Base-by-base conservation (phyloP, 2,888 invertebrate genomes). In the Bembecia ichneumoniformis region DNA sequence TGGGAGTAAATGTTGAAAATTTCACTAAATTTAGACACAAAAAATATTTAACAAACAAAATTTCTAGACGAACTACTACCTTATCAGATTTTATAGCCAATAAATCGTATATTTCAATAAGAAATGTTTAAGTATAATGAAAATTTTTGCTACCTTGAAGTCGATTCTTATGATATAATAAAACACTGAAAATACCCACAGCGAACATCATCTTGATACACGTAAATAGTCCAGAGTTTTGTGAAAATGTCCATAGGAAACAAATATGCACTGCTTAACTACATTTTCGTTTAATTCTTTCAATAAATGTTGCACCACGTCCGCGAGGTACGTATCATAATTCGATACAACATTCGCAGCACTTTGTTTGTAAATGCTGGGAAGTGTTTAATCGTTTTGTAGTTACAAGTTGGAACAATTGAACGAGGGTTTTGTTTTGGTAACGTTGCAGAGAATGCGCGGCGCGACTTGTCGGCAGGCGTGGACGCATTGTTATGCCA, bases 381-480 rank as follows among this genome's bases (percentile, higher is more conserved):
- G 60, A 59, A 66, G 68, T 82, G 82, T 82, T 83, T 82, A 68
- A 66, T 77, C 77, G 78, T 82, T 82, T 78, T 82, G 79, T 77
- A 63, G 69, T 76, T 71, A 74, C 66, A 71, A 77, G 77, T 70
- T 64, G 64, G 67, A 83, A 84, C 84, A 83, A 86, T 82, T 67
- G 82, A 66, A 60, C 63, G 64, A 57, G 60, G 67, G 71, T 66
- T 70, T 74, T 83, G 83, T 86, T 86, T 78, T 83, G 79, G 82
- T 83, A 86, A 82, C 81, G 74, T 68, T 58, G 60, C 64, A 62
- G 70, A 71, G 66, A 53, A 17, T 57, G 63, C 64, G 64, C 55
- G 62, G 68, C 66, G 68, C 71, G 71, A 68, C 68, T 64, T 63
- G 67, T 62, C 65, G 62, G 68, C 64, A 58, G 64, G 68, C 74